Evolutionary conservation across 2,113 vertebrate genomes (phyloP), one percentile per base, ranked within the genome.

Genomic region (Sebastes fasciatus): DNA sequence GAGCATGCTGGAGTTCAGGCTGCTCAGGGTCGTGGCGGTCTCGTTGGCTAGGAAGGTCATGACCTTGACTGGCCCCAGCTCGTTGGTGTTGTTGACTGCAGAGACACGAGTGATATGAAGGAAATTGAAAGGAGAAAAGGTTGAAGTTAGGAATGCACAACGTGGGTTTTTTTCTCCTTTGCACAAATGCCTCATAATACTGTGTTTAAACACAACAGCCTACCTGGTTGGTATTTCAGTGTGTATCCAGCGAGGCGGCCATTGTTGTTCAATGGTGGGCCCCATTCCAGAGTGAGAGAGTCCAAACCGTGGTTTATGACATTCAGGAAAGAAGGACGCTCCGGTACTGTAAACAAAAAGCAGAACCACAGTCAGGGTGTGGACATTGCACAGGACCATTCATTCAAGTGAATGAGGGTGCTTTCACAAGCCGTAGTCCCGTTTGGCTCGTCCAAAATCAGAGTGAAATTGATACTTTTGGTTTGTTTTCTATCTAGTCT

Each of bases 191-290:
- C 4, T 21, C 58, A 40, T 4, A 26, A 74, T 21, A 19, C 8
- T 21, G 26, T 42, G 23, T 12, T 8, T n/a, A 75, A 34, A 45
- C n/a, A 54, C 23, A 49, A 34, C 14, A 46, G 92, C 95, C 95
- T 94, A 99, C 98, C 97, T 93, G 97, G 96, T 77, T 99, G 97
- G 88, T 97, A 99, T 92, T 94, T 97, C 80, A 99, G 93, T 40
- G 92, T 96, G 89, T 98, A 99, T 34, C 97, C 96, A 23, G 91
- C 95, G 43, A 99, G 95, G 83, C 96, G 89, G 23, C 98, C 98
- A 86, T 99, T 98, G 48, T 95, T 96, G 71, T 94, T 95, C 16
- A 88, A 52, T 16, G 98, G 98, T 19, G 96, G 96, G 8, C 96
- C 96, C 98, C 98, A 99, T 88, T 97, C 95, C 92, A 99, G 90